These are phyloP conservation scores for Tachysurus fulvidraco DNA, from an alignment of 2,113 vertebrate species.

Conservation along the genomic window DNA sequence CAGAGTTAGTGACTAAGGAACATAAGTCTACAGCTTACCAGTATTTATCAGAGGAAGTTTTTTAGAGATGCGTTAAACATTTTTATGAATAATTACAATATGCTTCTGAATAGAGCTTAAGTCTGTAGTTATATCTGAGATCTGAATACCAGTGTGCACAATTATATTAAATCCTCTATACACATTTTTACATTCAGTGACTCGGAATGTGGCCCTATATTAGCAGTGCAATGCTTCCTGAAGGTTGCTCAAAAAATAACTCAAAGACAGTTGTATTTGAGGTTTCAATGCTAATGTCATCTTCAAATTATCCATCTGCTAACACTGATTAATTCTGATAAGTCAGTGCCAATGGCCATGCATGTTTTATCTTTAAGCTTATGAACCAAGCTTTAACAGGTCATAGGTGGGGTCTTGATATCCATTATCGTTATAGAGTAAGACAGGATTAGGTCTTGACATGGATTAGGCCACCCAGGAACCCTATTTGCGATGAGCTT, in stretches of 20 bases:
- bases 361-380: slow-evolving; percentile 33
- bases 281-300: background rate
- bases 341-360: background rate
- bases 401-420: slow-evolving; percentile 48
- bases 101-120: background rate
- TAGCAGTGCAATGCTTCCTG: background rate
- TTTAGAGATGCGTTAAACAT: background rate
- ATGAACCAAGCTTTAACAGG: slow-evolving; percentile 40
- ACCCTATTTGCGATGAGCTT: slow-evolving; percentile 9
- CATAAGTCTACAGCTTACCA: background rate
- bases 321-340: slow-evolving; percentile 30
- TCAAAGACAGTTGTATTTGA: background rate
- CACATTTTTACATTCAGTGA: background rate
- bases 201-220: background rate
- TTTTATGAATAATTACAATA: background rate
- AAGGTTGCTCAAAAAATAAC: background rate
- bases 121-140: background rate
- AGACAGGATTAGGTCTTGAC: slow-evolving; percentile 39
- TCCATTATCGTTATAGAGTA: slow-evolving; percentile 21
- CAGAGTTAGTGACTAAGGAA: background rate
- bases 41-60: background rate
- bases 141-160: background rate
- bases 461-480: slow-evolving; percentile 47
- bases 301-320: background rate
- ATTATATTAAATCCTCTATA: background rate